Evolutionary conservation across 2,888 invertebrate genomes (phyloP), one percentile per base, ranked within the genome.

Genomic region (Tridacna crocea): DNA sequence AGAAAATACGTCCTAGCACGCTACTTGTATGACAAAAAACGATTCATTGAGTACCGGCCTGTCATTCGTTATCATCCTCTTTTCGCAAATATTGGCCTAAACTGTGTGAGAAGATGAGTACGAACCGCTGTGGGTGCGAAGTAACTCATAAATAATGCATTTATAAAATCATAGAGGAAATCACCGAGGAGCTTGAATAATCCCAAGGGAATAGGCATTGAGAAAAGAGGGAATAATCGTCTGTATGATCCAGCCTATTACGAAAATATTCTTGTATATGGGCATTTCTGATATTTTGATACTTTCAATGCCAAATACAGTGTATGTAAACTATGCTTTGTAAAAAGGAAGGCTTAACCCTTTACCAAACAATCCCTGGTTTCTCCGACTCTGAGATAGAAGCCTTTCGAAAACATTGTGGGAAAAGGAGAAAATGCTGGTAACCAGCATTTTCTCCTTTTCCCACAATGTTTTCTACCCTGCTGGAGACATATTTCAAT

Each of bases 141-240:
- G 55, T n/a, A 66, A 36, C 81, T 60, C 55, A 81, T 81, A 77
- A 81, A 81, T 81, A 77, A 81, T 81, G 66, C 81, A 81, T 76
- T 55, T 70, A 72, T 79, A 66, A 70, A 77, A 77, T 77, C 77
- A 74, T 81, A 26, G 19, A 70, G 66, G 61, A 72, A 63, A 79
- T 70, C 75, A 65, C 58, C 48, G 75, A 63, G 66, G 48, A 75
- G 63, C 22, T 65, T 75, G 2, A n/a, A 4, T 46, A 27, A 51
- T 51, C 47, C 51, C 22, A 8, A 47, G 75, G 55, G 48, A 17
- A 36, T 36, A 36, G 8, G 51, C 17, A 4, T 55, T 10, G 4
- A 36, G 36, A 17, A 24, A 13, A 61, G 61, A 22, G 61, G 61
- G 26, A 24, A 61, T 61, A 61, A 61, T 19, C 61, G 61, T 61